Evolutionary conservation across 1,140 invertebrate genomes (phyloP).

Genomic region (Bombus confusus): DNA sequence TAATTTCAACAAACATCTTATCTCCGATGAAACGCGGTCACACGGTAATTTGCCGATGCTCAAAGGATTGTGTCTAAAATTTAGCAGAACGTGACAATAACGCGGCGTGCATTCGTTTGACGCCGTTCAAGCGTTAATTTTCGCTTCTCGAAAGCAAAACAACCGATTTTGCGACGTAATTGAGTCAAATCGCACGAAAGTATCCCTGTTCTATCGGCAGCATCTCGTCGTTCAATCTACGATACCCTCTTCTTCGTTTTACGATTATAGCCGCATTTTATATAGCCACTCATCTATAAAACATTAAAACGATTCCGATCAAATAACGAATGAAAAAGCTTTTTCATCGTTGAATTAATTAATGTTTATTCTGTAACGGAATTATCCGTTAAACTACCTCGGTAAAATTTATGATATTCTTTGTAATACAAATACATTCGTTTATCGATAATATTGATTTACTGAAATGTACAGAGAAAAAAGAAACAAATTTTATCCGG

Average conservation of each 20-base stretch:
- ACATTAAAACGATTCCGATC: no score
- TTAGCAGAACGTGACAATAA: background rate
- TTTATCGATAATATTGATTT: background rate
- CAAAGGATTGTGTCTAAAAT: conserved; percentile 13
- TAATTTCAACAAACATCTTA: background rate
- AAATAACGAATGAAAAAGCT: no score
- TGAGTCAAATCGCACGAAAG: background rate
- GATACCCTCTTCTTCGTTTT: no score
- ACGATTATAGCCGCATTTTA: no score
- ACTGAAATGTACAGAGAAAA: background rate
- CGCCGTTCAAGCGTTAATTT: background rate
- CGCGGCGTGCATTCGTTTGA: background rate
- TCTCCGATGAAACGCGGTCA: background rate
- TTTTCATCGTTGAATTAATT: no score
- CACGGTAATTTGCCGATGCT: background rate
- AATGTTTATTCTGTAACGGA: no score
- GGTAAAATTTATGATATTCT: background rate
- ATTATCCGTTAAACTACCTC: no score
- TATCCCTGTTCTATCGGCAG: background rate
- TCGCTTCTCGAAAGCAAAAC: background rate
- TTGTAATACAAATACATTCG: background rate
- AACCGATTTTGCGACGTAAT: background rate
- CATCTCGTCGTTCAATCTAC: no score
- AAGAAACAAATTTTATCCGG: background rate
- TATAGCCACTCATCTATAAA: no score